A percentile compares a stretch with the other conserved stretches of the same genome.
These are phyloP conservation scores for Elysia chlorotica DNA, from an alignment of 1,140 invertebrate genomes.

Conservation along the genomic window DNA sequence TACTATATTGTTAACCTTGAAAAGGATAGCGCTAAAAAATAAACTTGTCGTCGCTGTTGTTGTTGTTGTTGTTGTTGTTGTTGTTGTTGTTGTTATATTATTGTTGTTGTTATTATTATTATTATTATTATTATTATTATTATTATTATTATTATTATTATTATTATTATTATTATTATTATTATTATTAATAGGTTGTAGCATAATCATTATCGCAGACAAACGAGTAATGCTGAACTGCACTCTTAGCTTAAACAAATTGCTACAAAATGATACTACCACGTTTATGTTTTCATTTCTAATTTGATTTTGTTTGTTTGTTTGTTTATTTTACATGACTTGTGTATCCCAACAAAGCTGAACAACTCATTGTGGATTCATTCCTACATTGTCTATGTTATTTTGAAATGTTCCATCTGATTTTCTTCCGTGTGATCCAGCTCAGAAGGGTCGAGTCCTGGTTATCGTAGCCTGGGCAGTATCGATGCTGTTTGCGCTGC, in stretches of 20 bases:
- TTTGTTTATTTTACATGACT: not conserved
- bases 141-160: too few species aligned
- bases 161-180: too few species aligned
- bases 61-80: too few species aligned
- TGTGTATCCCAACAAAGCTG: not conserved
- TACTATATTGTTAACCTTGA: too few species aligned
- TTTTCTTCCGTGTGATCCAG: slow-evolving; percentile 62
- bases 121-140: too few species aligned
- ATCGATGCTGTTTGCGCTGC: slow-evolving; percentile 32
- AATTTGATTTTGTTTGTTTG: not conserved
- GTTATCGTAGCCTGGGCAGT: slow-evolving; percentile 77
- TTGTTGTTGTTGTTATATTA: too few species aligned
- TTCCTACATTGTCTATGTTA: not conserved
- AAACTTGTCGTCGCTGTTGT: too few species aligned
- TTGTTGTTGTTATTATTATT: too few species aligned
- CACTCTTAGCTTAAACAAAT: not conserved
- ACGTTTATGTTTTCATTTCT: not conserved
- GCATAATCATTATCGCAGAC: too few species aligned
- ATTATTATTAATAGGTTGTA: too few species aligned
- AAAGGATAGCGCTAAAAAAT: too few species aligned
- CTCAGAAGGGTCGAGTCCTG: slow-evolving; percentile 79
- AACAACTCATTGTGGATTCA: not conserved
- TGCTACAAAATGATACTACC: not conserved
- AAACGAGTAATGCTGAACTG: too few species aligned
- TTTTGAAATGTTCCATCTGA: not conserved